Evolutionary conservation across 1,140 invertebrate genomes (phyloP).

Genomic region (Atta colombica): DNA sequence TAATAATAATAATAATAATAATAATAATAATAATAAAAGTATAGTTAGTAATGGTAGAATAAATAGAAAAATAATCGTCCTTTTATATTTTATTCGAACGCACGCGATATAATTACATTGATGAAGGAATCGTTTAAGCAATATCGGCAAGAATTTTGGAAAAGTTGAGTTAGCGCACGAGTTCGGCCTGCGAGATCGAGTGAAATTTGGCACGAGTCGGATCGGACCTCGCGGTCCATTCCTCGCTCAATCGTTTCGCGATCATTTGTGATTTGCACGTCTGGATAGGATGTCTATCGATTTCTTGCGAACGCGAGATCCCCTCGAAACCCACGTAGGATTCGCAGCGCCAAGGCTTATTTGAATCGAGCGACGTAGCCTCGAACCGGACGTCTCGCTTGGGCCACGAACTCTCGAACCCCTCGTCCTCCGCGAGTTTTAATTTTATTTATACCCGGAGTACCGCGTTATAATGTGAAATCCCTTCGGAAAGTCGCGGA

Average conservation of each 20-base stretch:
- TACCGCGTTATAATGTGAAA: slow-evolving; percentile 51
- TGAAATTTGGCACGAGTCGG: background rate
- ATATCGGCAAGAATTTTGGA: background rate
- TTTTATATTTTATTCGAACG: background rate
- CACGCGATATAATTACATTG: background rate
- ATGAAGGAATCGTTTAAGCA: background rate
- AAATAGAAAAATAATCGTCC: background rate
- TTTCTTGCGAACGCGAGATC: slow-evolving; percentile 58
- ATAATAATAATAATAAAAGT: background rate
- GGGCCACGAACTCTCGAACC: slow-evolving; percentile 87
- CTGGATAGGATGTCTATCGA: slow-evolving; percentile 54
- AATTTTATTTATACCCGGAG: slow-evolving; percentile 76
- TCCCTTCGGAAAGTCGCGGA: slow-evolving; percentile 54
- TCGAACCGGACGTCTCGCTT: slow-evolving; percentile 81
- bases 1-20: background rate
- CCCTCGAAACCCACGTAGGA: slow-evolving; percentile 48
- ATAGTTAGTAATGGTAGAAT: background rate
- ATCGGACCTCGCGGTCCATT: background rate
- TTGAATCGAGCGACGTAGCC: slow-evolving; percentile 82
- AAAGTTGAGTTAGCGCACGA: background rate
- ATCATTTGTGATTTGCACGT: background rate
- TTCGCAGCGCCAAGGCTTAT: slow-evolving; percentile 72
- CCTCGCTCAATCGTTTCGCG: background rate
- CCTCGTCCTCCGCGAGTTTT: slow-evolving; percentile 83
- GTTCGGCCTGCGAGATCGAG: too few species aligned